These are phyloP conservation scores for Nemotelus nigrinus DNA, from an alignment of 2,888 invertebrate genomes.

Conservation along the genomic window DNA sequence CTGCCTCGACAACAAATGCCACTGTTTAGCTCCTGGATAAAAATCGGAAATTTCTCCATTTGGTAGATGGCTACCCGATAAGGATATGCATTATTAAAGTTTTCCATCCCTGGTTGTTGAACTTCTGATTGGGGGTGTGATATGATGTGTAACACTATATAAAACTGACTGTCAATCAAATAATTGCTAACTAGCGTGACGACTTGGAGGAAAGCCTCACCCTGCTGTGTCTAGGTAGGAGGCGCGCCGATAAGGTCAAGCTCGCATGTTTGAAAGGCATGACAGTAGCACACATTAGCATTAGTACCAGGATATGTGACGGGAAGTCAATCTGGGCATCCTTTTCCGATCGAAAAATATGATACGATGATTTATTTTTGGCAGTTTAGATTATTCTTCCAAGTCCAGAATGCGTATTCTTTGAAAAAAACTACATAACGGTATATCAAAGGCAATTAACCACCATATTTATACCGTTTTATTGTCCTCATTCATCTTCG, in stretches of 20 bases:
- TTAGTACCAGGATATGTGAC: too few species aligned
- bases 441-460: too few species aligned
- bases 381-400: too few species aligned
- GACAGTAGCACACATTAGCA: too few species aligned
- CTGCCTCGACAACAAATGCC: neutral
- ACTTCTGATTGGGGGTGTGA: constrained; percentile 1
- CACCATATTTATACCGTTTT: too few species aligned
- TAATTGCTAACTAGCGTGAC: constrained; percentile 23
- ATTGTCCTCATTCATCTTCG: too few species aligned
- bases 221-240: neutral
- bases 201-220: neutral
- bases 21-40: too few species aligned
- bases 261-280: neutral
- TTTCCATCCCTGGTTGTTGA: constrained; percentile 15
- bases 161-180: constrained; percentile 8
- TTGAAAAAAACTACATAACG: too few species aligned
- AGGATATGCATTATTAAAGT: neutral
- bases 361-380: too few species aligned
- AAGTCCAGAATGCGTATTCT: too few species aligned
- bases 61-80: constrained; percentile 18
- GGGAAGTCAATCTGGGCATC: too few species aligned
- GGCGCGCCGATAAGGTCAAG: constrained; percentile 2
- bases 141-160: neutral
- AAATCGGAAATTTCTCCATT: neutral
- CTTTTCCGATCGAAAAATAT: too few species aligned